Evolutionary conservation across 2,888 invertebrate genomes (phyloP), one percentile per base, ranked within the genome.

Genomic region (Lycocerus yunnanus): DNA sequence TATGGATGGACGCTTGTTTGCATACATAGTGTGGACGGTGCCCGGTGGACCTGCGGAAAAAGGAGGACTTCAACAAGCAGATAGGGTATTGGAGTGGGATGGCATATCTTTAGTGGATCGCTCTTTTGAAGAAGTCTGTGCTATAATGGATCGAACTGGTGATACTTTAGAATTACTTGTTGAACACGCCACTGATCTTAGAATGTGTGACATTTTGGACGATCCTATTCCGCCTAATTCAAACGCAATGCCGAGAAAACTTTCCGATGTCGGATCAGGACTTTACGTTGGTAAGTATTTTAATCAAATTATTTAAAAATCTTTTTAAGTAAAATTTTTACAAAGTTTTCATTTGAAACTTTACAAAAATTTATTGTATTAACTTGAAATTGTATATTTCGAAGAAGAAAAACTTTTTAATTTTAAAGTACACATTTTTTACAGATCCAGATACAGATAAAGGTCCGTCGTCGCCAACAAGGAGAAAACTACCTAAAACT

Each of bases 401-500:
- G 11, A 18, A 11, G 3, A 15, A 68, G 16, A 9, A 59, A 18
- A 58, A 21, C 10, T 68, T 13, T 18, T 58, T 15, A 13, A 63
- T 63, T 65, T 58, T 43, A 61, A 80, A 81, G 18, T 61, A 18
- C 60, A 14, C 27, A 24, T 71, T 79, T 76, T 83, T 90, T 90
- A 84, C 93, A 95, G 95, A 95, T 89, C 92, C 93, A 83, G 95
- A 95, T 87, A 90, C 91, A 86, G 95, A 95, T 88, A 95, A 95
- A 80, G 85, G 94, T 84, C 95, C 95, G 85, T 93, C 95, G 82
- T 95, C 95, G 85, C 95, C 96, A 85, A 95, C 96, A 82, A 92
- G 96, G 91, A 93, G 97, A 92, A 96, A 96, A 93, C 91, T 97
- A 89, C 97, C 97, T 88, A 96, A 96, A 93, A 97, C 97, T 89